Base-by-base conservation (phyloP, 1,140 invertebrate genomes). In the Leptopilina boulardi region DNA sequence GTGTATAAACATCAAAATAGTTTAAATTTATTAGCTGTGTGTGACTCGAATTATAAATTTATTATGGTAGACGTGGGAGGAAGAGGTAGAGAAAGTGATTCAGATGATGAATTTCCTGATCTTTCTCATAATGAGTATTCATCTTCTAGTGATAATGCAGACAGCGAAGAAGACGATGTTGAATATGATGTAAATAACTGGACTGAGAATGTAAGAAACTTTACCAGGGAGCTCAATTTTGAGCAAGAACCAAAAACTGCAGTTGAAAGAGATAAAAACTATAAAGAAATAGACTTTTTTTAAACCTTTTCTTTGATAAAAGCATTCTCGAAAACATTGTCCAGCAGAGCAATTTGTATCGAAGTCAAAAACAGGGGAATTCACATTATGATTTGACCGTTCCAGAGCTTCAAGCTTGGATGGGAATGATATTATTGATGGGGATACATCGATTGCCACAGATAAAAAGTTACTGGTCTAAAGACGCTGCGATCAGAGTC, bases 341-440 rank as follows among this genome's bases (percentile, higher is more conserved):
- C 44, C 44, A 47, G 1, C 10, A 47, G 44, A 15, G 44, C 13
- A n/a, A 47, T 47, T 47, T 47, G 44, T 47, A 15, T 47, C 44
- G 44, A 47, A 15, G 44, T 15, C 44, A 47, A 47, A 47, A 47
- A 47, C 4, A n/a, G 13, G 44, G 44, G 15, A 13, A 15, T 47
- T 47, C 13, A 47, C 13, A 47, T 4, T 47, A 15, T 47, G 41
- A 42, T 42, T 13, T 47, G 2, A 47, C 1, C 44, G 13, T 47
- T 47, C 1, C 11, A 30, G 72, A 73, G 51, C 18, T 73, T 5
- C 34, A 3, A 18, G 44, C 47, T 56, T 34, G 23, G 21, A 30
- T 73, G 1, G 72, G 47, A 8, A 73, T 73, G 47, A 3, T 3
- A 5, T 34, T 74, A 21, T 26, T 74, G 8, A 74, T 66, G 51